Evolutionary conservation across 2,797 vertebrate genomes (phyloP), one percentile per base, ranked within the genome.

Genomic region (Hydrocynus forskahlii): DNA sequence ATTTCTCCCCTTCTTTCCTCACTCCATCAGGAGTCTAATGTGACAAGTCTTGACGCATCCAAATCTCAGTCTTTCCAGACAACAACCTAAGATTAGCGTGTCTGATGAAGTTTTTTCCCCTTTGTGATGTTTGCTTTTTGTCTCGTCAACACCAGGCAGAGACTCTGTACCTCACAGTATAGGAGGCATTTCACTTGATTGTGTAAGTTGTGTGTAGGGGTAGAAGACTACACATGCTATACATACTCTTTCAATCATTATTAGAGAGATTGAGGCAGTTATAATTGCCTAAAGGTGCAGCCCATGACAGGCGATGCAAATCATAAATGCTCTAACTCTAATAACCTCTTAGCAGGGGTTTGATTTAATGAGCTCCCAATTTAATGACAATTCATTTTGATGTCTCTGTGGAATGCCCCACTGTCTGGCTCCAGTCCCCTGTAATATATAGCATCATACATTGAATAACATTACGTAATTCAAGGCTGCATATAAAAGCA

Each of bases 331-430:
- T 63, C 1, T 17, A 77, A 75, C 71, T 62, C 55, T 72, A 83
- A 82, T 69, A 86, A 75, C 74, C 72, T 71, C 75, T 80, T 84
- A 71, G n/a, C 68, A 52, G 0, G 21, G 60, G 23, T 63, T 81
- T 73, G 73, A 55, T 72, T 73, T 82, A 50, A 80, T 59, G 57
- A 52, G 43, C 13, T 66, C 57, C n/a, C 1, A 9, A 52, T 72
- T 80, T 76, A 75, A 72, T 76, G 21, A 25, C 29, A 71, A 82
- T 79, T 78, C 78, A 84, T 83, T 60, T 35, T 74, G 54, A 70
- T 64, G n/a, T 83, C 83, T 52, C 64, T 76, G 40, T 73, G 81
- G 84, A 86, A 89, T 86, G 76, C 16, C 67, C 67, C 54, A 76
- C 54, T 75, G 82, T 84, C 81, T 87, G 66, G 45, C 35, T 60